These are phyloP conservation scores for Cataglyphis albicans DNA, from an alignment of 2,888 invertebrate species.

Conservation along the genomic window DNA sequence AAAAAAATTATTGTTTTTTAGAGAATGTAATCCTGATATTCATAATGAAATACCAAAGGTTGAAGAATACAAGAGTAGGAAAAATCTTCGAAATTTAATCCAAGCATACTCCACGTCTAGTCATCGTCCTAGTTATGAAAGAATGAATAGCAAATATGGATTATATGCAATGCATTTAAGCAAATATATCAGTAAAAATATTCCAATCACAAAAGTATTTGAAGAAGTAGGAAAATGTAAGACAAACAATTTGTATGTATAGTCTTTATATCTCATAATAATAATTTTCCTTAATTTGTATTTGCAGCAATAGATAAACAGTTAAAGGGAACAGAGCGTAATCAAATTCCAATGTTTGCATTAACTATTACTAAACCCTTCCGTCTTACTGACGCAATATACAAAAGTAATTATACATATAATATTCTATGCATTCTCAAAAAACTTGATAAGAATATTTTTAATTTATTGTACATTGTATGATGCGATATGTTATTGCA, in stretches of 20 bases:
- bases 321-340: conserved; percentile 79
- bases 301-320: conserved; percentile 79
- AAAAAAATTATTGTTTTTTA: conserved; percentile 54
- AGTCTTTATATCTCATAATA: background rate
- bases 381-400: conserved; percentile 77
- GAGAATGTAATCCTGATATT: conserved; percentile 81
- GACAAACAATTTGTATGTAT: conserved; percentile 29
- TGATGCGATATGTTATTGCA: conserved; percentile 52
- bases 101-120: conserved; percentile 84
- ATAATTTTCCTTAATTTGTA: conserved; percentile 19
- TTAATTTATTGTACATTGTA: conserved; percentile 19
- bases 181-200: conserved; percentile 79
- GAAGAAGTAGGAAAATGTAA: conserved; percentile 81
- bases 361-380: conserved; percentile 79
- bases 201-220: conserved; percentile 81
- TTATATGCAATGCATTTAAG: conserved; percentile 81
- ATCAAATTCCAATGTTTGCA: conserved; percentile 83
- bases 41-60: conserved; percentile 79
- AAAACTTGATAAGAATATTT: conserved; percentile 19
- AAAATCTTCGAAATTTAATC: conserved; percentile 81
- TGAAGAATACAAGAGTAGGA: conserved; percentile 77
- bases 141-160: conserved; percentile 78
- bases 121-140: conserved; percentile 81
- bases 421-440: background rate
- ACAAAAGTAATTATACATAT: conserved; percentile 66